Evolutionary conservation across 2,888 invertebrate species (phyloP), one percentile per base, ranked within the genome.

Genomic region (Oscheius myriophilus): DNA sequence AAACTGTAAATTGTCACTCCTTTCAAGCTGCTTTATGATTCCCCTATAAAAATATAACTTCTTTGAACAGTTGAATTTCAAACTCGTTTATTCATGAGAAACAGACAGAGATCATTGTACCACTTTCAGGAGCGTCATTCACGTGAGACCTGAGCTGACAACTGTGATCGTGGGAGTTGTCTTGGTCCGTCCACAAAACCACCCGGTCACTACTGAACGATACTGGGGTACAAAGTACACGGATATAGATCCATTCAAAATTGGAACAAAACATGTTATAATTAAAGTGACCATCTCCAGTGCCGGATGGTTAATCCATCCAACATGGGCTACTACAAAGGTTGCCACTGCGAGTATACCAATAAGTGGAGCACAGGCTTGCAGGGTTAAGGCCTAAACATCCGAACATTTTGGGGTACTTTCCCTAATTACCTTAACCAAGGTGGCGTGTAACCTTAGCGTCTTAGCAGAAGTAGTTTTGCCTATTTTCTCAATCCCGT

Each of bases 171-270:
- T 33, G 3, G 33, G 9, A 33, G 9, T 9, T 6, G 21, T n/a
- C 46, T 2, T 46, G 3, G 46, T 46, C 46, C 21, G 3, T 16
- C 7, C 16, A 3, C 14, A n/a, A 12, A 54, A 12, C 53, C 53
- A 54, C 26, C 12, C 1, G n/a, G 11, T 54, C 16, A 54, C 53
- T 1, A 54, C 53, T 26, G 53, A n/a, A 7, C 53, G 23, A 26
- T 54, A 54, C 14, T 54, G 53, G n/a, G 53, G 53, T n/a, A 54
- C 53, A 54, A 54, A 54, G n/a, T 54, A 54, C 39, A 54, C 16
- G 16, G 53, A 54, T 25, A 54, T 54, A 9, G 53, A 54, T n/a
- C 53, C 53, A 54, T 54, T 54, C 9, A 54, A 23, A 12, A 54
- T 11, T 25, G 53, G 53, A 54, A 54, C 26, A 12, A 54, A 54